Evolutionary conservation across 2,888 invertebrate species (phyloP).

Genomic region (Crematogaster levior): DNA sequence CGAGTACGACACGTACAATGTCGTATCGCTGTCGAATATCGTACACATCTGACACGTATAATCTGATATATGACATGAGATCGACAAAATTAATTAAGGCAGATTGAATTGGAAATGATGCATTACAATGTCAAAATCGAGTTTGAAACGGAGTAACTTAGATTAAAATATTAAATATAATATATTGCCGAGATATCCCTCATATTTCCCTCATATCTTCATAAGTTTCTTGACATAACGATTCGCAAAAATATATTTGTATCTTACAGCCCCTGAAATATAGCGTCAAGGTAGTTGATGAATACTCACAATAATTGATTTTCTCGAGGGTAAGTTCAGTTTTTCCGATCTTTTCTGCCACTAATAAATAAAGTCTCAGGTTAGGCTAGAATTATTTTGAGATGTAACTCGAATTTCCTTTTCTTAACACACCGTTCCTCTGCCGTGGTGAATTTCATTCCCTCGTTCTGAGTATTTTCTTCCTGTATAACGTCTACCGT

Average conservation of each 20-base stretch:
- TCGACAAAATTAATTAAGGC: constrained; percentile 6
- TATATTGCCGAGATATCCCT: background rate
- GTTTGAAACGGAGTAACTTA: background rate
- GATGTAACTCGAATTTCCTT: constrained; percentile 24
- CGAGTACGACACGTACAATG: constrained; percentile 18
- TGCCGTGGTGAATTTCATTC: constrained; percentile 16
- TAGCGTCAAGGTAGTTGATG: background rate
- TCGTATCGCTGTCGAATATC: constrained; percentile 19
- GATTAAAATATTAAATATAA: background rate
- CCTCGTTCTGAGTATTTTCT: constrained; percentile 16
- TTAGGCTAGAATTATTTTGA: constrained; percentile 31
- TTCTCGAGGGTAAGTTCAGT: background rate
- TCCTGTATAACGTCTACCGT: constrained; percentile 14
- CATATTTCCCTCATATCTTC: background rate
- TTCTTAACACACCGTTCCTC: too few species aligned
- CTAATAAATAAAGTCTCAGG: constrained; percentile 25
- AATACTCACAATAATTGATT: background rate
- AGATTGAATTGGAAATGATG: background rate
- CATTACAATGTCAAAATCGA: background rate
- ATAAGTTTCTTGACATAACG: background rate
- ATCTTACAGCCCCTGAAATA: background rate
- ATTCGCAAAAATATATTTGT: constrained; percentile 3
- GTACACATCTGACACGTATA: constrained; percentile 4
- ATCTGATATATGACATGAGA: background rate
- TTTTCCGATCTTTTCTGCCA: background rate